A percentile compares a stretch with the other conserved stretches of the same genome.
Evolutionary conservation across 2,113 vertebrate genomes (phyloP).

Genomic region (Microcebus murinus): DNA sequence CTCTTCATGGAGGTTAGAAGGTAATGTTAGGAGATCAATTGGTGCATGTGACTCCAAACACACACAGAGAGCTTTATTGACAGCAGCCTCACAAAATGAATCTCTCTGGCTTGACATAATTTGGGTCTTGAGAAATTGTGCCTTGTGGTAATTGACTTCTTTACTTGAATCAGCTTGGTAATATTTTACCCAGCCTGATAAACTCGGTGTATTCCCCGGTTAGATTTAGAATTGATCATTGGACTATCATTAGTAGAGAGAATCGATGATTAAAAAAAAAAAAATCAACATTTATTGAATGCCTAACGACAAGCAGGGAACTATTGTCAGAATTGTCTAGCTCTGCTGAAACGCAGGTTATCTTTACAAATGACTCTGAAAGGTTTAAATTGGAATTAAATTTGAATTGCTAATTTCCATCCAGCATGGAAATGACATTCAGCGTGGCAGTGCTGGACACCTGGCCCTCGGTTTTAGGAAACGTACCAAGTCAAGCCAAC

Average conservation of each 20-base stretch:
- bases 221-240: conserved; percentile 35
- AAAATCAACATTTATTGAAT: conserved; percentile 33
- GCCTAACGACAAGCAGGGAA: background rate
- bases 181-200: conserved; percentile 39
- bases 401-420: conserved; percentile 59
- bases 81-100: background rate
- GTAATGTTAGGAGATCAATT: background rate
- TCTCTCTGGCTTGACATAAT: background rate
- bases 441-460: conserved; percentile 37
- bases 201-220: background rate
- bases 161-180: conserved; percentile 28
- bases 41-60: background rate
- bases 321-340: background rate
- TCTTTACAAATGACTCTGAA: conserved; percentile 58
- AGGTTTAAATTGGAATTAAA: conserved; percentile 52
- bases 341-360: conserved; percentile 9
- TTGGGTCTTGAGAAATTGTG: background rate
- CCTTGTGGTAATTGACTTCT: background rate
- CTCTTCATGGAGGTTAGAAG: background rate
- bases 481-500: conserved; percentile 51
- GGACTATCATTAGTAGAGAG: conserved; percentile 39
- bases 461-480: conserved; percentile 56
- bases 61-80: background rate
- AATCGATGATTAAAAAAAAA: conserved; percentile 36
- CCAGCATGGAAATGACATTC: conserved; percentile 55